Percentiles rank a stretch among this genome's conserved stretches.
Conservation (phyloP, 1,140 invertebrate species). For the Magallana gigas region DNA sequence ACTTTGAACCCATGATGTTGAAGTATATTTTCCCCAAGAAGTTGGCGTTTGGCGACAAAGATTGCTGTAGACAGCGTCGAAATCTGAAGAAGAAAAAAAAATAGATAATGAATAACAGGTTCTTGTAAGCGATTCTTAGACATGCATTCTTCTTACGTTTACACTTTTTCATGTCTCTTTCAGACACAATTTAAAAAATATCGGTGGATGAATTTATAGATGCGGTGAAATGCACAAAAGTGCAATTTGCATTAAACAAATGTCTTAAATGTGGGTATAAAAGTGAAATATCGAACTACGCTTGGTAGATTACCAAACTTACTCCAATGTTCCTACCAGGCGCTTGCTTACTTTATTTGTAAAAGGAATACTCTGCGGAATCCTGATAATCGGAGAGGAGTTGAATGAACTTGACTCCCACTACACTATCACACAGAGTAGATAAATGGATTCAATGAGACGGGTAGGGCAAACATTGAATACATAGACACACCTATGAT, state of each 20-base stretch:
- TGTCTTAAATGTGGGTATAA: neutral
- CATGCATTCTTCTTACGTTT: neutral
- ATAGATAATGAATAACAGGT: neutral
- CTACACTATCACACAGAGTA: neutral
- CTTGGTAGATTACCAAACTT: too few relatives aligned
- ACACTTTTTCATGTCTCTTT: too few relatives aligned
- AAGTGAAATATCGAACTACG: neutral
- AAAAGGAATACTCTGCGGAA: too few relatives aligned
- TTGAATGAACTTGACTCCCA: neutral
- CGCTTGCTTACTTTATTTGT: too few relatives aligned
- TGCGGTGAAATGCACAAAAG: too few relatives aligned
- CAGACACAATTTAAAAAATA: too few relatives aligned
- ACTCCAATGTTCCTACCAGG: too few relatives aligned
- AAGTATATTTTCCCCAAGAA: slow-evolving; percentile 95
- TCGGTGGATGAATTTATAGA: too few relatives aligned
- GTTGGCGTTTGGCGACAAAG: slow-evolving; percentile 88
- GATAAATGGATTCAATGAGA: neutral
- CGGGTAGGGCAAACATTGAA: neutral
- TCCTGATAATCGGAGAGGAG: too few relatives aligned
- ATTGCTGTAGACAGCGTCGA: slow-evolving; percentile 92
- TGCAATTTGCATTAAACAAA: neutral
- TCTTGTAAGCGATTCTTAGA: too few relatives aligned
- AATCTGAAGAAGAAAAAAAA: slow-evolving; percentile 85
- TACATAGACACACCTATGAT: neutral
- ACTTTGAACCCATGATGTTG: slow-evolving; percentile 94